phyloP scores from a whole-genome alignment of 2,888 invertebrate species.

The Leucoma salicis region DNA sequence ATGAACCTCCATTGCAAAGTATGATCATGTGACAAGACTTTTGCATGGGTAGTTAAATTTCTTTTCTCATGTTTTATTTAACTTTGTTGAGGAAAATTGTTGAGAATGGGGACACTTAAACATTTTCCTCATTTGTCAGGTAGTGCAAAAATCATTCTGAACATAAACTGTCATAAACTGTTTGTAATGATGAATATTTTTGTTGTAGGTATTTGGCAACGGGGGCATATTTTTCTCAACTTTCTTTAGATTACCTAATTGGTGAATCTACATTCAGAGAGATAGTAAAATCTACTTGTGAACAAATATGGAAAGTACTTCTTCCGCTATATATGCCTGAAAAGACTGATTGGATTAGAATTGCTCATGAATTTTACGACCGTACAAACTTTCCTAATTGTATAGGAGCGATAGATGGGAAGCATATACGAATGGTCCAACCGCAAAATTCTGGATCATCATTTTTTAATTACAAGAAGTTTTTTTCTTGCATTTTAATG shows the following conservation, averaged over 20 bases:
- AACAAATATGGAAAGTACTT: constrained; percentile 24
- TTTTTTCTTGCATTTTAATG: constrained; percentile 19
- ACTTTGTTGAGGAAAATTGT: too few species aligned
- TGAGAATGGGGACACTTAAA: too few species aligned
- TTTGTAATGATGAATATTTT: not conserved
- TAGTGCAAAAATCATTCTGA: too few species aligned
- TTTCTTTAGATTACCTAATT: not conserved
- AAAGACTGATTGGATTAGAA: constrained; percentile 29
- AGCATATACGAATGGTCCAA: constrained; percentile 33
- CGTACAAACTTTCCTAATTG: constrained; percentile 42
- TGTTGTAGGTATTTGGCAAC: constrained; percentile 3
- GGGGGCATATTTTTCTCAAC: not conserved
- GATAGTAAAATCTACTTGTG: constrained; percentile 35
- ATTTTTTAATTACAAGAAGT: constrained; percentile 17
- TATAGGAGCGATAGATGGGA: constrained; percentile 39
- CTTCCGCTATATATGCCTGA: too few species aligned
- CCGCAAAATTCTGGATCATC: constrained; percentile 15
- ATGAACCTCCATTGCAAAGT: too few species aligned
- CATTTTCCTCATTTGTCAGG: too few species aligned
- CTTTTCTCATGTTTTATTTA: too few species aligned
- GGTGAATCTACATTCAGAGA: constrained; percentile 18
- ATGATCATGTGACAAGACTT: too few species aligned
- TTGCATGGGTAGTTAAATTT: too few species aligned
- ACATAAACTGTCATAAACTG: too few species aligned
- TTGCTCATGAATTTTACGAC: constrained; percentile 33